Evolutionary conservation across 2,888 invertebrate genomes (phyloP).

Genomic region (Andrena haemorrhoa): DNA sequence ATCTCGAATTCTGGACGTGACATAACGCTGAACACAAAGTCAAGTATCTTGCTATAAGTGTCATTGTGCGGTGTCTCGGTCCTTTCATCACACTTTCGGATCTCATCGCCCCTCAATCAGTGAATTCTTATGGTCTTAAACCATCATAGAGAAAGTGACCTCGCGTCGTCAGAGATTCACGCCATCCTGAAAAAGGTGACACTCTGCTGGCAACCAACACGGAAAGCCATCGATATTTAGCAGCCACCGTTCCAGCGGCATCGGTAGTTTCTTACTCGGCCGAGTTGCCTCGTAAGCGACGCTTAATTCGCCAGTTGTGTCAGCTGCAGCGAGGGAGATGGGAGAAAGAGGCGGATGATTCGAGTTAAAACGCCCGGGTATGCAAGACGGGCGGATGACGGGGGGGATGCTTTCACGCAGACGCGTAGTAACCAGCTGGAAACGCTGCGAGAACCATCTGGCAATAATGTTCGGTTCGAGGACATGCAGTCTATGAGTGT

Average conservation of each 20-base stretch:
- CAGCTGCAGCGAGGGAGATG: conserved; percentile 18
- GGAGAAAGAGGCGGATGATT: background rate
- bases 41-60: too few relatives aligned
- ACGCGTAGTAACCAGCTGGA: conserved; percentile 34
- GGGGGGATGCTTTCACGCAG: conserved; percentile 32
- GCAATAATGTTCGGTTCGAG: conserved; percentile 52
- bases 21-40: too few relatives aligned
- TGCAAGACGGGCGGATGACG: background rate
- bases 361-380: conserved; percentile 31
- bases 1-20: too few relatives aligned
- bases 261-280: background rate
- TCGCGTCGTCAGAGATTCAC: too few relatives aligned
- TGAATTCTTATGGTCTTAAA: too few relatives aligned
- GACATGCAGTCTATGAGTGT: conserved; percentile 41
- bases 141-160: too few relatives aligned
- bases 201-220: too few relatives aligned
- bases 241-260: background rate
- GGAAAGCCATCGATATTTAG: too few relatives aligned
- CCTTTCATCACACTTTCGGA: too few relatives aligned
- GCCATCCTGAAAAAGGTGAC: too few relatives aligned
- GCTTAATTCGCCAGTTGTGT: conserved; percentile 23
- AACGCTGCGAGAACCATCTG: conserved; percentile 43
- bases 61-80: too few relatives aligned
- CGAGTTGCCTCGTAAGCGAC: background rate
- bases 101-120: too few relatives aligned